These are phyloP conservation scores for Dusona sp. DNA, from an alignment of 2,888 invertebrate species.

Conservation along the genomic window DNA sequence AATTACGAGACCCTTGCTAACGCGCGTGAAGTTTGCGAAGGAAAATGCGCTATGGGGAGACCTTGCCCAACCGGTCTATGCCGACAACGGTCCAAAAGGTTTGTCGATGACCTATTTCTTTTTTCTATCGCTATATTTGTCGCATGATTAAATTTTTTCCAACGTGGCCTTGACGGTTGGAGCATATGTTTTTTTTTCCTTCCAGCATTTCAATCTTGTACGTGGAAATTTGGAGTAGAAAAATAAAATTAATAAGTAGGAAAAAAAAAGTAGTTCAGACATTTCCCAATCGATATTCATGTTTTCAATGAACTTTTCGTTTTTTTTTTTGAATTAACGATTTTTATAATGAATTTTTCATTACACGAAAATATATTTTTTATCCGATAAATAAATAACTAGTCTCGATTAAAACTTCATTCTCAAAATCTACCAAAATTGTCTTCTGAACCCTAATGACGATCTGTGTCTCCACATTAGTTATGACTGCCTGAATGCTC, in stretches of 20 bases:
- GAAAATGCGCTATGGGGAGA: conserved; percentile 93
- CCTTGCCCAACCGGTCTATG: conserved; percentile 94
- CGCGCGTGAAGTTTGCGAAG: conserved; percentile 94
- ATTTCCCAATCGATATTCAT: background rate
- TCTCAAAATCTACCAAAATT: too few relatives aligned
- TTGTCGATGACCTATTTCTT: conserved; percentile 30
- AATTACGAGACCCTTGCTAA: conserved; percentile 93
- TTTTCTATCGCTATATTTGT: background rate
- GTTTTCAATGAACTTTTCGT: background rate
- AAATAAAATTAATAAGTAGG: background rate
- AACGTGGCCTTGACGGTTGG: background rate
- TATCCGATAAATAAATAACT: too few relatives aligned
- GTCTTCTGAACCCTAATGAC: too few relatives aligned
- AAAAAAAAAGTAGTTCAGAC: background rate
- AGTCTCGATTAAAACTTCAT: too few relatives aligned
- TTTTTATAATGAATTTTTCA: too few relatives aligned
- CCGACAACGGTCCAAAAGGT: conserved; percentile 85
- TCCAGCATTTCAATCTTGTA: background rate
- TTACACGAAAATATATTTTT: too few relatives aligned
- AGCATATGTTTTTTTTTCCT: background rate
- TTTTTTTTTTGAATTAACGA: too few relatives aligned
- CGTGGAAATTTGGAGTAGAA: background rate
- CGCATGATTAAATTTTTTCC: conserved; percentile 18
- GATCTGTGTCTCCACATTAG: too few relatives aligned
- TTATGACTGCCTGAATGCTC: too few relatives aligned